Evolutionary conservation across 30 jellyfish, hydroid and myxozoan genomes (phyloP), one percentile per base, ranked within the genome.

Genomic region (Clytia hemisphaerica): DNA sequence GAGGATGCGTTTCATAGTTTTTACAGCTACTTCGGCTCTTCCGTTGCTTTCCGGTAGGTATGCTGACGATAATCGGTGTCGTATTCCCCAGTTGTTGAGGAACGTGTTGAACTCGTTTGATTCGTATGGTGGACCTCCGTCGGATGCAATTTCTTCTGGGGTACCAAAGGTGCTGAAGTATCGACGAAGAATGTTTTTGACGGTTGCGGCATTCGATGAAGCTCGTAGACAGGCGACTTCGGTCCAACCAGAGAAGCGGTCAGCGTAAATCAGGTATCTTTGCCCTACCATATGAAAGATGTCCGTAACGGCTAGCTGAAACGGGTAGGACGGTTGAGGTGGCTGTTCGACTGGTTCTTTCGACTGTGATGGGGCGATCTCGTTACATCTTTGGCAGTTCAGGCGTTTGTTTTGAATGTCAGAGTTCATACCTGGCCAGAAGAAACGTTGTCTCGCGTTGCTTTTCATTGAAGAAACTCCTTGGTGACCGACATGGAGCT

Each of bases 241-340:
- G 18, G 57, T 42, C 72, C 79, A 66, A 1, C 72, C 79, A 16
- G 72, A 27, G 42, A 66, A 66, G 22, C 79, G 79, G 45, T 66
- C 79, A 3, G 79, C 75, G 71, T 66, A 59, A 32, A 59, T 59
- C 73, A 59, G 24, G 60, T 59, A 59, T 10, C 30, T 24, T 16
- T 59, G 60, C 18, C 73, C 60, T 6, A 14, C 1, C 38, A 59
- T 30, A 24, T 59, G 62, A 15, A 16, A 22, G 60, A 58, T 19
- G n/a, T 58, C 60, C 12, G 72, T 29, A 37, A 66, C 75, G 21
- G 78, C 55, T 2, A 2, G 40, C 40, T 66, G 45, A 66, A 66
- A 66, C 3, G 79, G 79, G 30, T 27, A 66, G n/a, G 48, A 4
- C 0, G 73, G 79, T 12, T 37, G 38, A 4, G 9, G 27, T 66